Conservation (phyloP, 2,113 vertebrate genomes). For the Guaruba guarouba region DNA sequence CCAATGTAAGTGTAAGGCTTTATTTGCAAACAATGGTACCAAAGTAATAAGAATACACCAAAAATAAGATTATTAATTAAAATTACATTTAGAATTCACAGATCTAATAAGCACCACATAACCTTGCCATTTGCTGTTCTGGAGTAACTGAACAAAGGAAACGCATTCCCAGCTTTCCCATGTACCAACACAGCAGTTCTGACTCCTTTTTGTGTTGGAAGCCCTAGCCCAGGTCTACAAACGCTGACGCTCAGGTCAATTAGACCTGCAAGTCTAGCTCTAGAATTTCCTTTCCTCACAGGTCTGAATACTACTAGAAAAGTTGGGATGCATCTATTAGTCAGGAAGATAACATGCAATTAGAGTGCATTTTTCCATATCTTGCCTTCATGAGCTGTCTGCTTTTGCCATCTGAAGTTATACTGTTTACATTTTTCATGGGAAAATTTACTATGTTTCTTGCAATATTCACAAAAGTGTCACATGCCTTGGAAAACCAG, state of each 20-base stretch:
- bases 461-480: not conserved
- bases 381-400: not conserved
- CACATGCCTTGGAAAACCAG: not conserved
- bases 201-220: not conserved
- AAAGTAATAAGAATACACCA: not conserved
- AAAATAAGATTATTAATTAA: not conserved
- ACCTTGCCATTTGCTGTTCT: not conserved
- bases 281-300: not conserved
- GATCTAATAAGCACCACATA: not conserved
- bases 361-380: not conserved
- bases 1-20: not conserved
- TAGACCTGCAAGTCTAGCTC: not conserved
- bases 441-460: not conserved
- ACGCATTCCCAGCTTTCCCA: not conserved
- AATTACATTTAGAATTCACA: not conserved
- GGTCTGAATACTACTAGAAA: not conserved
- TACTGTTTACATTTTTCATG: not conserved
- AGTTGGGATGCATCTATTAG: not conserved
- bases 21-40: not conserved
- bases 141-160: not conserved
- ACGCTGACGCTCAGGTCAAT: not conserved
- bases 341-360: not conserved
- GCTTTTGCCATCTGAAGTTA: not conserved
- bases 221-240: not conserved
- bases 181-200: not conserved